Evolutionary conservation across 2,113 vertebrate species (phyloP).

Genomic region (Scatophagus argus): DNA sequence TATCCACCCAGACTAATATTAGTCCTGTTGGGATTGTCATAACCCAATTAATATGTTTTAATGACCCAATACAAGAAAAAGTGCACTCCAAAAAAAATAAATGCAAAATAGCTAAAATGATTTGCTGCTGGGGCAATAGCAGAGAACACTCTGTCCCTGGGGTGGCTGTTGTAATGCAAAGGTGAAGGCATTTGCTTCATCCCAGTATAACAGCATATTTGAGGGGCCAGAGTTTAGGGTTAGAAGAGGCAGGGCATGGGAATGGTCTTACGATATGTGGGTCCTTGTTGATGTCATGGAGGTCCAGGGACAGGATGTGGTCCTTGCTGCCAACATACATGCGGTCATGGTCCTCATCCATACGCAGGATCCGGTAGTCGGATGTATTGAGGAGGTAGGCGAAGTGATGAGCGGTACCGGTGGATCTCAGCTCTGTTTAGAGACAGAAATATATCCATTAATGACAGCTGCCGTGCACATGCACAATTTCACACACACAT

Average conservation of each 20-base stretch:
- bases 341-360: conserved; percentile 98
- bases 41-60: conserved; percentile 63
- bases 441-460: conserved; percentile 49
- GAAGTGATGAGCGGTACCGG: conserved; percentile 94
- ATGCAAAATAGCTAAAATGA: conserved; percentile 36
- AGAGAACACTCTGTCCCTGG: conserved; percentile 18
- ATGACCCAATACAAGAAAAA: conserved; percentile 44
- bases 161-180: conserved; percentile 8
- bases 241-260: neutral
- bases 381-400: conserved; percentile 96
- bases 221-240: neutral
- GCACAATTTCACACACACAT: conserved; percentile 35
- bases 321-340: conserved; percentile 99
- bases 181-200: conserved; percentile 38
- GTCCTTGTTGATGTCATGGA: conserved; percentile 98
- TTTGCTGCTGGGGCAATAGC: conserved; percentile 15
- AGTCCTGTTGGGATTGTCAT: conserved; percentile 59
- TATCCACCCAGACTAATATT: conserved; percentile 65
- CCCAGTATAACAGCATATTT: conserved; percentile 17
- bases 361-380: conserved; percentile 95
- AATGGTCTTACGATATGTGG: conserved; percentile 93
- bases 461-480: conserved; percentile 48
- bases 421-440: conserved; percentile 90
- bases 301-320: conserved; percentile 95
- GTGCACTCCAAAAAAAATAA: conserved; percentile 49